phyloP scores from a whole-genome alignment of 1,140 invertebrate species.

The Bombus superbus region DNA sequence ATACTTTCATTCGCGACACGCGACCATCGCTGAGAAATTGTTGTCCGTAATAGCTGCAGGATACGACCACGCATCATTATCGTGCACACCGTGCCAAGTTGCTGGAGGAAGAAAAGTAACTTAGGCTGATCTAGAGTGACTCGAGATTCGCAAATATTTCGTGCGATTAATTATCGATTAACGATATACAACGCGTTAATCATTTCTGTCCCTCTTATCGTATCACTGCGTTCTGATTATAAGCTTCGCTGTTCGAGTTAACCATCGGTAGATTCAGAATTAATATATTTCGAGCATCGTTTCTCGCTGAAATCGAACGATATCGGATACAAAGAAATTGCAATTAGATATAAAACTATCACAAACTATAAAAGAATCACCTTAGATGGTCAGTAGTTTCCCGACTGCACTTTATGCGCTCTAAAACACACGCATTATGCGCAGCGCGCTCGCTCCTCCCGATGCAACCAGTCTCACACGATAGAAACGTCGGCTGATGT shows the following conservation, averaged over 20 bases:
- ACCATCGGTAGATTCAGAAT: neutral
- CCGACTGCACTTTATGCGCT: constrained; percentile 76
- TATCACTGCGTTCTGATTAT: neutral
- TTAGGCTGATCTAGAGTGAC: too few species aligned
- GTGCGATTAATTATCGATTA: neutral
- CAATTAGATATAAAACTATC: neutral
- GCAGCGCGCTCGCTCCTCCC: constrained; percentile 68
- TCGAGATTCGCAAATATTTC: neutral
- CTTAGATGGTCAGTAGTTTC: constrained; percentile 77
- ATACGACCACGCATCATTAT: constrained; percentile 38
- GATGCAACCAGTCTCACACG: constrained; percentile 37
- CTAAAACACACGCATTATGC: constrained; percentile 81
- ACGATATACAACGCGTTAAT: neutral
- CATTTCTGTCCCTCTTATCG: neutral
- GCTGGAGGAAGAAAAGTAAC: neutral
- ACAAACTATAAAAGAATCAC: constrained; percentile 2
- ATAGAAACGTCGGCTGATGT: constrained; percentile 46
- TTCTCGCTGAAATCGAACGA: neutral
- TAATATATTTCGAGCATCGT: neutral
- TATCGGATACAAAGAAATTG: neutral
- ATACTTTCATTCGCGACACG: constrained; percentile 83
- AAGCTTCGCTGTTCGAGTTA: neutral
- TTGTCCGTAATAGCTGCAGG: constrained; percentile 68
- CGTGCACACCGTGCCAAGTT: neutral
- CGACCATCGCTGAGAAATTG: constrained; percentile 77